Percentiles rank a stretch among this genome's conserved stretches.
Conservation (phyloP, 2,797 vertebrate species). For the Tokudaia tokunoshimensis region DNA sequence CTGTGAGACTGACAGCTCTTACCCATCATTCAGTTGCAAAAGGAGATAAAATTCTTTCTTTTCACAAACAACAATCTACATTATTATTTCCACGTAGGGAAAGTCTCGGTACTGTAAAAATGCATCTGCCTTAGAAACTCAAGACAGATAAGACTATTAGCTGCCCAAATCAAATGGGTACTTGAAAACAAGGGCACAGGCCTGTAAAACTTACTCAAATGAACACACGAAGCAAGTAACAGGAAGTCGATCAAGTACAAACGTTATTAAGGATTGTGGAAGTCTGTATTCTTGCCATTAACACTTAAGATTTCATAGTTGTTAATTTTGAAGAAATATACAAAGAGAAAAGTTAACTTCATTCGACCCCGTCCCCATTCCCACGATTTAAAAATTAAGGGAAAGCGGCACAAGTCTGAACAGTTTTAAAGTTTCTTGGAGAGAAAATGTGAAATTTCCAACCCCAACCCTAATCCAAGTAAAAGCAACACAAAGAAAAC, state of each 20-base stretch:
- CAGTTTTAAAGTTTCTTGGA: constrained; percentile 67
- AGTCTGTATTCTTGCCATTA: constrained; percentile 16
- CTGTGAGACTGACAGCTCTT: not conserved
- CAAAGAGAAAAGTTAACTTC: constrained; percentile 38
- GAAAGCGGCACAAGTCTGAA: not conserved
- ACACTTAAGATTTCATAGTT: not conserved
- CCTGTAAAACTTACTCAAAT: not conserved
- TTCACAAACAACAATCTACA: constrained; percentile 55
- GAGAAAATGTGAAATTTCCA: constrained; percentile 71
- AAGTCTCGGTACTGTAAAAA: constrained; percentile 57
- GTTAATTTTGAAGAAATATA: constrained; percentile 12
- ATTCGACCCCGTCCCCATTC: constrained; percentile 40
- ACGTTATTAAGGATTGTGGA: constrained; percentile 23
- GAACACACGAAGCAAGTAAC: not conserved
- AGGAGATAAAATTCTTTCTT: constrained; percentile 63
- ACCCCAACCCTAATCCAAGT: constrained; percentile 46
- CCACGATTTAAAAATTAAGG: not conserved
- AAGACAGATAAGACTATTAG: constrained; percentile 18
- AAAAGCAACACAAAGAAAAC: constrained; percentile 79
- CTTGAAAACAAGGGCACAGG: constrained; percentile 62
- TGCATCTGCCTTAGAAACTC: constrained; percentile 63
- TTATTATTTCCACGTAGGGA: constrained; percentile 66
- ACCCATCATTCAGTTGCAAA: not conserved
- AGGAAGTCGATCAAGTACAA: constrained; percentile 25
- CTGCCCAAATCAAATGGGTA: constrained; percentile 29